phyloP scores from a whole-genome alignment of 1,140 invertebrate genomes.

The Eciton burchellii region DNA sequence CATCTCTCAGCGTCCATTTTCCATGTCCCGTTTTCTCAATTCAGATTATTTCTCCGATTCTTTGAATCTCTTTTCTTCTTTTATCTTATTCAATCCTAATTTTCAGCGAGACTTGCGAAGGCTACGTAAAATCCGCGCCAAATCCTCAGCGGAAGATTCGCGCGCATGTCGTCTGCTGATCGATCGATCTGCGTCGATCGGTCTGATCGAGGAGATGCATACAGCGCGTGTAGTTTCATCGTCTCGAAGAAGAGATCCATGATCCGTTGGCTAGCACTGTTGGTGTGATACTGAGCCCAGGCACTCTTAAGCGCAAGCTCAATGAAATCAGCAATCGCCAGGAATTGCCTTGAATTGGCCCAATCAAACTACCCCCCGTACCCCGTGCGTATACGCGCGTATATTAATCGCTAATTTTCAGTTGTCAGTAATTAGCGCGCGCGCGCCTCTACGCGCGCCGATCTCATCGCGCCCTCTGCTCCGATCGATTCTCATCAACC shows the following conservation, averaged over 20 bases:
- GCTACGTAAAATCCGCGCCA: no score
- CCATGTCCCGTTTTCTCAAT: neutral
- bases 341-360: slow-evolving; percentile 86
- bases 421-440: slow-evolving; percentile 82
- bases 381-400: slow-evolving; percentile 81
- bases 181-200: neutral
- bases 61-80: neutral
- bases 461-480: slow-evolving; percentile 62
- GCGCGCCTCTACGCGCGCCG: slow-evolving; percentile 65
- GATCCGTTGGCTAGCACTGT: slow-evolving; percentile 79
- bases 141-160: neutral
- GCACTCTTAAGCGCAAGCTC: slow-evolving; percentile 82
- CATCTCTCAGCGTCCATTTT: neutral
- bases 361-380: slow-evolving; percentile 86
- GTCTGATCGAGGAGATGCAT: neutral
- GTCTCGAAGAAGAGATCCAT: slow-evolving; percentile 79
- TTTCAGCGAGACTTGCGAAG: neutral
- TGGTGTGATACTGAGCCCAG: slow-evolving; percentile 81
- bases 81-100: neutral
- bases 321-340: slow-evolving; percentile 86
- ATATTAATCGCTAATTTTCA: slow-evolving; percentile 85
- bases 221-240: neutral
- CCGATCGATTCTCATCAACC: neutral
- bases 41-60: no score
- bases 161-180: neutral